phyloP scores from a whole-genome alignment of 2,888 invertebrate species.

The Oxystoma pomonae region DNA sequence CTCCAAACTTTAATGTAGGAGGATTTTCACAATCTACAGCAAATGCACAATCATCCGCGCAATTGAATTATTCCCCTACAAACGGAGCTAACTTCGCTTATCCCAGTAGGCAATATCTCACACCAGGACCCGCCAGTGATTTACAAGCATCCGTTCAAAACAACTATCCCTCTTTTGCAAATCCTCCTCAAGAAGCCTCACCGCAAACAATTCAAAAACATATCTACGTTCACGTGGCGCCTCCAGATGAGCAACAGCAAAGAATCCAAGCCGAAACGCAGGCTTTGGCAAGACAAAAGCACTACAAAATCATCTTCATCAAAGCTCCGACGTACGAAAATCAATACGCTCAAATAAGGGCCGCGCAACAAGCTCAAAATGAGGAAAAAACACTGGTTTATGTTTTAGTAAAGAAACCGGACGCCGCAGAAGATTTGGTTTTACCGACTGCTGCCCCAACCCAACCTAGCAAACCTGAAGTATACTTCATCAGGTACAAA shows the following conservation, averaged over 20 bases:
- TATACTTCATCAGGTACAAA: constrained; percentile 84
- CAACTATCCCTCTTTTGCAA: neutral
- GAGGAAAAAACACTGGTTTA: constrained; percentile 86
- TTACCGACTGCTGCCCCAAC: constrained; percentile 76
- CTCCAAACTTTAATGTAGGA: neutral
- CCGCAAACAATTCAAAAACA: constrained; percentile 18
- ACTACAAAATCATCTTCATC: constrained; percentile 71
- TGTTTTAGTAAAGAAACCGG: constrained; percentile 82
- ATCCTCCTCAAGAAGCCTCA: neutral
- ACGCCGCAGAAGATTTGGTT: constrained; percentile 72
- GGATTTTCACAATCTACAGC: neutral
- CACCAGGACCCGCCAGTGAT: neutral
- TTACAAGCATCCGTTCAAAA: neutral
- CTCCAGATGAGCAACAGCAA: constrained; percentile 16
- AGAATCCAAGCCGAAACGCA: constrained; percentile 3
- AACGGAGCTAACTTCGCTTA: neutral
- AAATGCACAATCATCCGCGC: neutral
- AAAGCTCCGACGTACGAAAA: constrained; percentile 57
- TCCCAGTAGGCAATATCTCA: neutral
- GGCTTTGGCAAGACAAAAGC: constrained; percentile 14
- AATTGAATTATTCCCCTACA: neutral
- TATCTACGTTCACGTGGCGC: constrained; percentile 21
- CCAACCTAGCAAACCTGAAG: constrained; percentile 82
- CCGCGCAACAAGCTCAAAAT: constrained; percentile 73
- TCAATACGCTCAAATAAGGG: constrained; percentile 65